Evolutionary conservation across 2,888 invertebrate species (phyloP), one percentile per base, ranked within the genome.

Genomic region (Pseudoips prasinana): DNA sequence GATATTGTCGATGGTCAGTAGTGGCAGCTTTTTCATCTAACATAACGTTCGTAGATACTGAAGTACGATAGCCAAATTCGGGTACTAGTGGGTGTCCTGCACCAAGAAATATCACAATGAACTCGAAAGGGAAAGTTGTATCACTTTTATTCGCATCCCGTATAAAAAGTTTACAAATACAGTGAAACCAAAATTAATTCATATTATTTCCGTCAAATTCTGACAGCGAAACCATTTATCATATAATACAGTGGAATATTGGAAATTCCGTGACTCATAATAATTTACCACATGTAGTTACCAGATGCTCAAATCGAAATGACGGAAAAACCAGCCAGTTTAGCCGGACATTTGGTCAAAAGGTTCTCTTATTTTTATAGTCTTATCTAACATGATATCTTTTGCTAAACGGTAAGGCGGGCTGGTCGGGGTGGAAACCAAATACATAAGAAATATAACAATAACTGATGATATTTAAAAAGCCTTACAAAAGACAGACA

Each of bases 1-100:
- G 48, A 58, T 39, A 59, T 57, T 72, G 67, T 58, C 63, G 54
- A 60, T 67, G 75, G 76, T 79, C 71, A 74, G 70, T 71, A 51
- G 54, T 50, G 42, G 47, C 37, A n/a, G n/a, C n/a, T n/a, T 58
- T 45, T 57, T 29, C 38, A 37, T 33, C 36, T 28, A 33, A 54
- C 41, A 50, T 69, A 60, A 73, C 68, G 49, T 51, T 53, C 64
- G 65, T 48, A 57, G 61, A 65, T 63, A 61, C 33, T 44, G 60
- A 49, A 57, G 51, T 49, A 45, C 38, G 53, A 51, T 44, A 44
- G 35, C 35, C 50, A 27, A n/a, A n/a, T n/a, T n/a, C n/a, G n/a
- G n/a, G n/a, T n/a, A 23, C 19, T 64, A 61, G 77, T 72, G 60
- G 73, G 74, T 59, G 68, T 56, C 58, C 49, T 47, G 36, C 48